These are phyloP conservation scores for Hyposoter didymator DNA, from an alignment of 2,888 invertebrate species.

Conservation along the genomic window DNA sequence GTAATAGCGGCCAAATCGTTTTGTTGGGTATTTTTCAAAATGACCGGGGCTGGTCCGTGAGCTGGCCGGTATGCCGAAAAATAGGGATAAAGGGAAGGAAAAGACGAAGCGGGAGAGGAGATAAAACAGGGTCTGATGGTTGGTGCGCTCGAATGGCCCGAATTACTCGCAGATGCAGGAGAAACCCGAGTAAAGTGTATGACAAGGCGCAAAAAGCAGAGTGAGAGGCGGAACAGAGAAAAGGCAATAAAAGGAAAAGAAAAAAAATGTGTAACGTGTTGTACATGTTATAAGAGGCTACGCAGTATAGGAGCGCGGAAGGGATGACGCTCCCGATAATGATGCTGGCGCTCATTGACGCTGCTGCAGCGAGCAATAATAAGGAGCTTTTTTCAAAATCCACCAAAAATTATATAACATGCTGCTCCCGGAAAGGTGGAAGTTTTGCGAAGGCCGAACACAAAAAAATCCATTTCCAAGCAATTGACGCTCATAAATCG, in stretches of 20 bases:
- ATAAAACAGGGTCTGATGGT: constrained; percentile 56
- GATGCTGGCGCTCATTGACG: background rate
- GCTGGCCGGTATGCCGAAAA: constrained; percentile 74
- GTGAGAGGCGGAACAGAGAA: constrained; percentile 29
- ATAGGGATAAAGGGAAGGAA: constrained; percentile 13
- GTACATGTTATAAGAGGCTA: constrained; percentile 35
- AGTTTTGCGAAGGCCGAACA: no score
- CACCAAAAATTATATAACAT: background rate
- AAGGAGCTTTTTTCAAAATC: background rate
- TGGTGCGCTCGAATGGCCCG: constrained; percentile 67
- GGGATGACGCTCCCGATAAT: background rate
- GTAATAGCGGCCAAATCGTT: constrained; percentile 79
- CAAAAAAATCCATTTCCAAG: background rate
- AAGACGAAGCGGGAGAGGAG: background rate
- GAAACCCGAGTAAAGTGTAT: constrained; percentile 53
- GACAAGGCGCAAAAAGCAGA: constrained; percentile 45
- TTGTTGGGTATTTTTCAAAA: constrained; percentile 79
- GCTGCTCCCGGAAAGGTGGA: background rate
- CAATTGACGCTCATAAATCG: background rate
- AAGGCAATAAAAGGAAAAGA: constrained; percentile 42
- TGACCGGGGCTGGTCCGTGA: constrained; percentile 74
- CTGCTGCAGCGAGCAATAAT: background rate
- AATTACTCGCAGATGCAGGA: constrained; percentile 77
- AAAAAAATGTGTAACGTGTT: constrained; percentile 19
- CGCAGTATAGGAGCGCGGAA: background rate